Conservation (phyloP, 2,888 invertebrate genomes). For the Cyclophora albipunctata region DNA sequence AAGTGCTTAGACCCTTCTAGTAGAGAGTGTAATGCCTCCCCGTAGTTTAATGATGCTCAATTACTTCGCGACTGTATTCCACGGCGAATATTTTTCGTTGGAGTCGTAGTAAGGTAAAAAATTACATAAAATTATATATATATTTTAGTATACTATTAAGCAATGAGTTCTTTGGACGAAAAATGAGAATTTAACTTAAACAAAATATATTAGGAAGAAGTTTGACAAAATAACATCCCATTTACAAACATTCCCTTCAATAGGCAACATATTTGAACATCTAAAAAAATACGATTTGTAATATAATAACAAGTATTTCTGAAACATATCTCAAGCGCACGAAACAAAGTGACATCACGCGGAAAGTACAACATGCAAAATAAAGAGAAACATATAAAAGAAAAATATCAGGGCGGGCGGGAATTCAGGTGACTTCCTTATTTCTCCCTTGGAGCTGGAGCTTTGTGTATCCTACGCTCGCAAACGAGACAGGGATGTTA, state of each 20-base stretch:
- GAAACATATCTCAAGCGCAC: no score
- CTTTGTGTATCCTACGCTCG: conserved; percentile 1
- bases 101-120: no score
- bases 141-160: no score
- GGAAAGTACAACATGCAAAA: neutral
- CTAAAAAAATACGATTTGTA: no score
- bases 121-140: no score
- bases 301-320: no score
- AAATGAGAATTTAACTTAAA: no score
- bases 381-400: neutral
- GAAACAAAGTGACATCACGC: neutral
- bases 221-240: no score
- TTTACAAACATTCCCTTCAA: no score
- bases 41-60: conserved; percentile 14
- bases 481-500: neutral
- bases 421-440: conserved; percentile 18
- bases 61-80: conserved; percentile 6
- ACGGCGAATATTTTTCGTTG: neutral
- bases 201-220: no score
- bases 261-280: no score
- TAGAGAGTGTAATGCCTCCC: conserved; percentile 14
- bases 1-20: conserved; percentile 30
- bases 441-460: conserved; percentile 11
- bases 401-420: neutral
- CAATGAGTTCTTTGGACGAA: no score